These are phyloP conservation scores for Malurus alboscapulatus DNA, from an alignment of 2,113 vertebrate species.

Conservation along the genomic window DNA sequence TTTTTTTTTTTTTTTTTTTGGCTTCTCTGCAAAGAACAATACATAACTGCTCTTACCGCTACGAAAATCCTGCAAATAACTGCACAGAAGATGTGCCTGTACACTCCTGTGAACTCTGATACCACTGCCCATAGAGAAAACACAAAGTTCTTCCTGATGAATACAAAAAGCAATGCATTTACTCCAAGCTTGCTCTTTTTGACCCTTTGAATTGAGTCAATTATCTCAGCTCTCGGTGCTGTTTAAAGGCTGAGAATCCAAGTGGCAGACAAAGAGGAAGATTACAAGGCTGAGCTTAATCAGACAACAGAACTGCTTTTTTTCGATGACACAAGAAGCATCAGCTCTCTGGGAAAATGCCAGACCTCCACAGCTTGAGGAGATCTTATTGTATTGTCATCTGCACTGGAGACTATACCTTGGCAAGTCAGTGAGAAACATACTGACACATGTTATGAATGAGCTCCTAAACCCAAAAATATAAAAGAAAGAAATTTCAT, in stretches of 20 bases:
- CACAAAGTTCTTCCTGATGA: constrained; percentile 41
- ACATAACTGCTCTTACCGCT: background rate
- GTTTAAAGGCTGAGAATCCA: constrained; percentile 49
- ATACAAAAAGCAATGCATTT: constrained; percentile 43
- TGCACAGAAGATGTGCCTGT: constrained; percentile 13
- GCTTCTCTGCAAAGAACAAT: constrained; percentile 52
- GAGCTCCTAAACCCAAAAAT: background rate
- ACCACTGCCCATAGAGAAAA: background rate
- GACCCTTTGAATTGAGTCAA: background rate
- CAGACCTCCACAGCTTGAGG: background rate
- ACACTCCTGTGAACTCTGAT: background rate
- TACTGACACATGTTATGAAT: background rate
- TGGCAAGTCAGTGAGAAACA: background rate
- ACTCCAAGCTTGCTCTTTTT: constrained; percentile 15
- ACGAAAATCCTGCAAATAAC: background rate
- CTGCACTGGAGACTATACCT: background rate
- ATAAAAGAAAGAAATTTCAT: background rate
- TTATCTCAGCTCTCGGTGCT: background rate
- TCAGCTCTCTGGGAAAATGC: constrained; percentile 26
- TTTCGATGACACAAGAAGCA: background rate
- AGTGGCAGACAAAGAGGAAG: constrained; percentile 14
- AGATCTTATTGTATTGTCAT: background rate
- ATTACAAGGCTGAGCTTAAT: constrained; percentile 36
- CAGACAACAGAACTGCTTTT: constrained; percentile 20
- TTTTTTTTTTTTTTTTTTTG: background rate